Evolutionary conservation across 2,113 vertebrate species (phyloP), one percentile per base, ranked within the genome.

Genomic region (Stigmatopora argus): DNA sequence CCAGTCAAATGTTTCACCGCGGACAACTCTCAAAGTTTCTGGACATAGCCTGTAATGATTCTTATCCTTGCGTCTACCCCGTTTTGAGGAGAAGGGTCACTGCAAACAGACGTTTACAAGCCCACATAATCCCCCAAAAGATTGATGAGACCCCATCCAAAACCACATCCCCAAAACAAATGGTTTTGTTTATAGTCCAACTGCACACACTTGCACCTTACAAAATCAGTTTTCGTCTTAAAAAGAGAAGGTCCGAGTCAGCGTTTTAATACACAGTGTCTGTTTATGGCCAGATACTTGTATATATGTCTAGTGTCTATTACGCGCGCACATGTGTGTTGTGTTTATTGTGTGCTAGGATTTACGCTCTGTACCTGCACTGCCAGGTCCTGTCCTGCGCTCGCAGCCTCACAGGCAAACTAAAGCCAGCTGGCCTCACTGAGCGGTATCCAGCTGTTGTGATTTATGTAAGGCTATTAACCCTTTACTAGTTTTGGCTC

Each of bases 381-480:
- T 87, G 77, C 83, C 86, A 79, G 74, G 79, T 66, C 63, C 1
- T 77, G 83, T 81, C 75, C 73, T 72, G 74, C 66, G 73, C 79
- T 73, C 78, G 81, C 73, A 73, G 65, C 70, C 53, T 23, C 75
- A 72, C 71, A 70, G 66, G 23, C 67, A 86, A 92, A 91, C 89
- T 84, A 69, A 84, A 92, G 85, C 88, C 91, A 90, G 92, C 86
- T 92, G 88, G 85, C 80, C 90, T 78, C 73, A 70, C 80, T 79
- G 49, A 82, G 85, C 73, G 88, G 84, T 86, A 87, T 80, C 83
- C 89, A 86, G 85, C 86, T 86, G 74, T 79, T 85, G 75, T 87
- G 80, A 92, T 92, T 91, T 88, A 90, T 89, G 75, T 83, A 86
- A 89, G 83, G 78, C 80, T 77, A 63, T 85, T 86, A 87, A 82